Evolutionary conservation across 2,888 invertebrate genomes (phyloP).

Genomic region (Eristalis pertinax): DNA sequence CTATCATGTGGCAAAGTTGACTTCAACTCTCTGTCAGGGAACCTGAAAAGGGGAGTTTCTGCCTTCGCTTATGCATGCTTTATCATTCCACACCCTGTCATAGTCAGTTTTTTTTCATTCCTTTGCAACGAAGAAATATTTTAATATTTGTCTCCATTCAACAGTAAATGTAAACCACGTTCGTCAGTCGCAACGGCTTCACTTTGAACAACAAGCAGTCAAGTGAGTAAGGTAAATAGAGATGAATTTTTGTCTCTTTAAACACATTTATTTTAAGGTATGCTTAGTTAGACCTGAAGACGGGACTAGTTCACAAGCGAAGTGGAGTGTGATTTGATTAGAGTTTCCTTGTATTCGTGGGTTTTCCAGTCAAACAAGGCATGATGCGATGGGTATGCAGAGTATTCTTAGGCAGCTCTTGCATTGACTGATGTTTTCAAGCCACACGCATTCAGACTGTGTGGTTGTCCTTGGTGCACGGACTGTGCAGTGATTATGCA

Average conservation of each 20-base stretch:
- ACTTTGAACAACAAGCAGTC: slow-evolving; percentile 5
- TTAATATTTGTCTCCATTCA: slow-evolving; percentile 62
- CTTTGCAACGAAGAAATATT: slow-evolving; percentile 50
- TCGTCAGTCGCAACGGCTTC: slow-evolving; percentile 31
- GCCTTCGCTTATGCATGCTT: slow-evolving; percentile 38
- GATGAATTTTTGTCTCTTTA: slow-evolving; percentile 46
- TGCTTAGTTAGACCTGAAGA: background rate
- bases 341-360: background rate
- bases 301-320: background rate
- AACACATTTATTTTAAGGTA: slow-evolving; percentile 6
- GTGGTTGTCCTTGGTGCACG: background rate
- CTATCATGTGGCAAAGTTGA: slow-evolving; percentile 43
- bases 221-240: slow-evolving; percentile 29
- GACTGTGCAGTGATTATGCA: background rate
- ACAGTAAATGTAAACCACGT: slow-evolving; percentile 35
- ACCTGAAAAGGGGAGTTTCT: slow-evolving; percentile 55
- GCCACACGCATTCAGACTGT: background rate
- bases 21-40: slow-evolving; percentile 50
- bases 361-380: background rate
- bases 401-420: no score
- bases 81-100: slow-evolving; percentile 68
- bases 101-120: slow-evolving; percentile 31
- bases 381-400: no score
- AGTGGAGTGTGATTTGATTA: background rate
- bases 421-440: background rate